Base-by-base conservation (phyloP, 2,888 invertebrate genomes). In the Aphodius granarius region DNA sequence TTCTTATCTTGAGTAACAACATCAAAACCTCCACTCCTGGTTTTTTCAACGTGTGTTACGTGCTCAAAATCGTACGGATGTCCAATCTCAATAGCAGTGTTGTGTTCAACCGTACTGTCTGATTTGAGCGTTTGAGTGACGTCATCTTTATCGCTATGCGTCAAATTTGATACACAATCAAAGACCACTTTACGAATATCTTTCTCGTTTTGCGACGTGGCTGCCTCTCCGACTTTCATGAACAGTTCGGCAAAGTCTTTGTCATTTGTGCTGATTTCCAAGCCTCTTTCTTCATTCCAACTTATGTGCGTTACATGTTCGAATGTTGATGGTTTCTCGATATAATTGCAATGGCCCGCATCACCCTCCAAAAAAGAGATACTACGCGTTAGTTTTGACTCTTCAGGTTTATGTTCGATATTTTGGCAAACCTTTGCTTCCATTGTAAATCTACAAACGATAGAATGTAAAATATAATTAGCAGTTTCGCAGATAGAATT, bases 261-360 rank as follows among this genome's bases (percentile, higher is more conserved):
- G 20, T 68, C 68, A 21, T 68, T 68, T 68, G 68, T 68, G 21
- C 68, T 68, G 16, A 68, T 68, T 20, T 68, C 68, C 20, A 68
- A 68, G 16, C 68, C 22, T 20, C 20, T 22, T 21, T 68, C 68
- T 9, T 19, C 21, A 6, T 68, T 68, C 68, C 68, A 68, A 68
- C 68, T 68, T 68, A 68, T 68, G 22, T 68, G 68, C 15, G 68
- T 68, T 4, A 68, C 20, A 19, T 68, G 68, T 19, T 22, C 6
- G n/a, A 68, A 68, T 68, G 68, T 21, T 0, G 68, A 68, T 21
- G 19, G 20, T 68, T 20, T 68, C 21, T 43, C 43, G 6, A 43
- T 43, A 13, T 9, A 43, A 43, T 43, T 13, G 43, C 43, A 9
- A 9, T 43, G 9, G 43, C 43, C 43, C 13, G 43, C 43, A 9